Evolutionary conservation across 2,113 vertebrate genomes (phyloP).

Genomic region (Picathartes gymnocephalus): DNA sequence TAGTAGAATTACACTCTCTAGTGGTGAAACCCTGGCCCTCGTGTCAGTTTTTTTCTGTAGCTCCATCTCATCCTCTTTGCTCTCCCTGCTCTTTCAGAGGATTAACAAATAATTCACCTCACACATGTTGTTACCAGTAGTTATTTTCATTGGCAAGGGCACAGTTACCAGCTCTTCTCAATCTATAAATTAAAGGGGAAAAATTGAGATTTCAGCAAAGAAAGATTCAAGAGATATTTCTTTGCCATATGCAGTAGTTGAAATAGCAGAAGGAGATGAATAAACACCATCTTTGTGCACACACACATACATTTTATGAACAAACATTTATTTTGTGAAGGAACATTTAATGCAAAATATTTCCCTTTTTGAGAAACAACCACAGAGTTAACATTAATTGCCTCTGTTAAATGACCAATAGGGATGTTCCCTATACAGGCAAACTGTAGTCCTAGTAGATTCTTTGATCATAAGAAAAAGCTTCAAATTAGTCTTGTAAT

Average conservation of each 20-base stretch:
- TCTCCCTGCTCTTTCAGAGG: not conserved
- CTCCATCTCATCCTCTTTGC: not conserved
- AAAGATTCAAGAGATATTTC: not conserved
- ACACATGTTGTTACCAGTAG: not conserved
- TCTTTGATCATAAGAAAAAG: not conserved
- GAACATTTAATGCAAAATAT: not conserved
- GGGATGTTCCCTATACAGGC: not conserved
- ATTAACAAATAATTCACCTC: not conserved
- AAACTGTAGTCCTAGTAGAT: not conserved
- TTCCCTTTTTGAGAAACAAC: not conserved
- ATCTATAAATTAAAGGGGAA: not conserved
- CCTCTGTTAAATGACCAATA: not conserved
- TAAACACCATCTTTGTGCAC: not conserved
- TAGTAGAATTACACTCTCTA: constrained; percentile 16
- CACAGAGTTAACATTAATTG: not conserved
- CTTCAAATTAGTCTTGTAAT: not conserved
- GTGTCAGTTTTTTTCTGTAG: not conserved
- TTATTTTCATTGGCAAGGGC: not conserved
- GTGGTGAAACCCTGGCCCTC: not conserved
- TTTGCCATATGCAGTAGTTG: not conserved
- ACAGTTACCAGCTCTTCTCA: not conserved
- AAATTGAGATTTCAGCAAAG: not conserved
- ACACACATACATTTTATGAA: not conserved
- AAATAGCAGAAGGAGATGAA: not conserved
- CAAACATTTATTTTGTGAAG: not conserved